Percentiles rank a stretch among this genome's conserved stretches.
These are phyloP conservation scores for Podarcis cretensis DNA, from an alignment of 2,113 vertebrate species.

Conservation along the genomic window DNA sequence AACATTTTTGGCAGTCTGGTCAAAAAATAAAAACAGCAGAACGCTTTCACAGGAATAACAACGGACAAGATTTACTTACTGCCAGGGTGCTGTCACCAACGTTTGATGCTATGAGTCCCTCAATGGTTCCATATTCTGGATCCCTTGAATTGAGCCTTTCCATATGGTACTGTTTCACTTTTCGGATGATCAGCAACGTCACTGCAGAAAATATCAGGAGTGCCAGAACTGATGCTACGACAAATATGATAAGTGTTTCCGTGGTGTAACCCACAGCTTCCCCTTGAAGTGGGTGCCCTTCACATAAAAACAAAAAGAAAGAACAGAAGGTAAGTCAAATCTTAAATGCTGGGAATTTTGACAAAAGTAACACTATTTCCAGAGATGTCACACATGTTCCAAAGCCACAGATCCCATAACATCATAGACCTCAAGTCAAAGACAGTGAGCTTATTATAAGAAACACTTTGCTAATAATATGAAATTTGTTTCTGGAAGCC, in stretches of 20 bases:
- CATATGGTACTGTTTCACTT: constrained; percentile 90
- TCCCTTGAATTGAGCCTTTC: constrained; percentile 91
- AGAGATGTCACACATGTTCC: neutral
- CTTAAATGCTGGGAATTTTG: neutral
- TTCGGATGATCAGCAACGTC: constrained; percentile 86
- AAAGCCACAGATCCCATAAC: neutral
- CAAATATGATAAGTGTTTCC: constrained; percentile 85
- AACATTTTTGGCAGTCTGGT: neutral
- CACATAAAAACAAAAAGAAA: constrained; percentile 27
- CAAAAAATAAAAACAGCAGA: neutral
- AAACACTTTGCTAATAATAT: fast-evolving
- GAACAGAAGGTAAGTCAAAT: neutral
- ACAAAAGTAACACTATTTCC: fast-evolving
- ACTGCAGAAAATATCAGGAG: constrained; percentile 85
- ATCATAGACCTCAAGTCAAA: fast-evolving
- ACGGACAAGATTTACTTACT: constrained; percentile 78
- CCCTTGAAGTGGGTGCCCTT: constrained; percentile 76
- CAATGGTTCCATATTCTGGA: constrained; percentile 94
- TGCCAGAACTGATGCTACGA: constrained; percentile 85
- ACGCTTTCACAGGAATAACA: neutral
- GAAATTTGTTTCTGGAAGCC: fast-evolving
- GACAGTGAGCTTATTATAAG: fast-evolving
- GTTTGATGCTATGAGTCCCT: constrained; percentile 96
- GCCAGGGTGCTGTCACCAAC: constrained; percentile 97
- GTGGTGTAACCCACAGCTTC: constrained; percentile 82